phyloP scores from a whole-genome alignment of 1,140 invertebrate species.

The Hyphantria cunea region DNA sequence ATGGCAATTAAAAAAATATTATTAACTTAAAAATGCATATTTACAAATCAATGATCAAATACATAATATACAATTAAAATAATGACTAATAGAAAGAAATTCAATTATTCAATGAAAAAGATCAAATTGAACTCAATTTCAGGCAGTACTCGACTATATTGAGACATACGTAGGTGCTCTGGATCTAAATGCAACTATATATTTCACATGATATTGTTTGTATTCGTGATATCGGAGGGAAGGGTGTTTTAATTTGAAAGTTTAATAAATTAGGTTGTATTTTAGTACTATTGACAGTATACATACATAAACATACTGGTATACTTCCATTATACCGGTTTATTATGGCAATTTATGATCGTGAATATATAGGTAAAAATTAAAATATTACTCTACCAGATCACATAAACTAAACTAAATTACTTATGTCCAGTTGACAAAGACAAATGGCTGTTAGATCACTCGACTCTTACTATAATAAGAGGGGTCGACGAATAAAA shows the following conservation, averaged over 20 bases:
- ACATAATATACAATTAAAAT: constrained; percentile 80
- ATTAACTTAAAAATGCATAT: constrained; percentile 77
- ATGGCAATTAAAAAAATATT: constrained; percentile 78
- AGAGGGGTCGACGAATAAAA: constrained; percentile 68
- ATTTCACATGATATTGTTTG: constrained; percentile 42
- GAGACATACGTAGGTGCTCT: constrained; percentile 36
- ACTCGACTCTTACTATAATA: constrained; percentile 59
- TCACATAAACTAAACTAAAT: constrained; percentile 75
- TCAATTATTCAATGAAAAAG: constrained; percentile 48
- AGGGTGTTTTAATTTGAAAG: constrained; percentile 39
- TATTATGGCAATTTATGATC: constrained; percentile 74
- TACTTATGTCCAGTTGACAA: constrained; percentile 75
- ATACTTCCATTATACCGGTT: constrained; percentile 47
- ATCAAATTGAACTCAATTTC: constrained; percentile 37
- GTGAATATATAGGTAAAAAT: constrained; percentile 63
- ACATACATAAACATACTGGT: constrained; percentile 30
- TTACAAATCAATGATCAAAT: constrained; percentile 76
- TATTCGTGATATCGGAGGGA: constrained; percentile 56
- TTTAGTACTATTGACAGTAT: constrained; percentile 38
- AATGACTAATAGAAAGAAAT: constrained; percentile 75
- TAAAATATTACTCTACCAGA: constrained; percentile 75
- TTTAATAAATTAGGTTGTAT: constrained; percentile 48
- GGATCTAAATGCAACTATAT: constrained; percentile 53
- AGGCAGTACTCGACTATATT: constrained; percentile 22
- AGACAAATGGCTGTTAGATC: constrained; percentile 77